These are phyloP conservation scores for Misgurnus mizolepis DNA, from an alignment of 2,113 vertebrate genomes.

Conservation along the genomic window DNA sequence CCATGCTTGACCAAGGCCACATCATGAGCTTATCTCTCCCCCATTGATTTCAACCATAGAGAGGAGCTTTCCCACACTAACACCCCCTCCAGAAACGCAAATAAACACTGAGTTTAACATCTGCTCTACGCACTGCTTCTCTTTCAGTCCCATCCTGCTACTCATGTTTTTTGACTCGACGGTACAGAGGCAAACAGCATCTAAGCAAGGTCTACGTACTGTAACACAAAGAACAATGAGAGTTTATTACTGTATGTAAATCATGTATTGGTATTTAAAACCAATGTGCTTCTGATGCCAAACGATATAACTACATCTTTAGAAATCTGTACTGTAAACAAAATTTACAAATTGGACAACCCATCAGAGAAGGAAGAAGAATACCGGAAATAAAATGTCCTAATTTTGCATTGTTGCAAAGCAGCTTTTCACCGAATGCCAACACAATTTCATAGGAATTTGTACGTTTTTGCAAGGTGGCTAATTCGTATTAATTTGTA, in stretches of 20 bases:
- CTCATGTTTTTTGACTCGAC: conserved; percentile 24
- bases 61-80: conserved; percentile 69
- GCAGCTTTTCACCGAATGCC: too few species aligned
- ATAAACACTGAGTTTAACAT: conserved; percentile 68
- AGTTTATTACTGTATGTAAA: conserved; percentile 1
- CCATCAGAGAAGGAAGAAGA: not conserved
- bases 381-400: too few species aligned
- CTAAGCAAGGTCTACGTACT: not conserved
- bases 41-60: conserved; percentile 66
- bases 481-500: too few species aligned
- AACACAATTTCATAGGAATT: too few species aligned
- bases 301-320: conserved; percentile 25
- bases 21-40: conserved; percentile 68
- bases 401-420: too few species aligned
- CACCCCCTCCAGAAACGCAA: conserved; percentile 58
- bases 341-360: conserved; percentile 1
- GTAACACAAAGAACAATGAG: not conserved
- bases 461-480: too few species aligned
- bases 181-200: conserved; percentile 9
- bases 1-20: conserved; percentile 69
- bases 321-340: conserved; percentile 33
- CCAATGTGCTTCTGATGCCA: conserved; percentile 72
- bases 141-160: conserved; percentile 43
- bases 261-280: conserved; percentile 39
- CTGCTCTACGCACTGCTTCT: conserved; percentile 51